A percentile compares a stretch with the other conserved stretches of the same genome.
phyloP scores from a whole-genome alignment of 2,113 vertebrate species.

The Neoarius graeffei region DNA sequence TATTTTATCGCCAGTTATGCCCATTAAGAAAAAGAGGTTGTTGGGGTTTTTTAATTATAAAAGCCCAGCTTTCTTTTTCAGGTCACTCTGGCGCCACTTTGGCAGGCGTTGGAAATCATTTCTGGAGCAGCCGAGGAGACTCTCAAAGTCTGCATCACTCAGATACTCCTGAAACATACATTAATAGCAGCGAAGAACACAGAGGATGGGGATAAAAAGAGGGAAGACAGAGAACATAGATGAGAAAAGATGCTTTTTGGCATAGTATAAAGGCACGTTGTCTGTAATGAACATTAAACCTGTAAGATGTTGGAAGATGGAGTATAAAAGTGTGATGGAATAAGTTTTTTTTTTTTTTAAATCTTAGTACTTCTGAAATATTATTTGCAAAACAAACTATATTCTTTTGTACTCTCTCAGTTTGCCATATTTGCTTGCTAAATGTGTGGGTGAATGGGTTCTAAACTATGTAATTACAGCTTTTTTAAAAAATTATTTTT shows the following conservation, averaged over 20 bases:
- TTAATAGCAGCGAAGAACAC: background rate
- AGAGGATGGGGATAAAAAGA: background rate
- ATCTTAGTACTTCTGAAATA: background rate
- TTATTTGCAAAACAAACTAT: background rate
- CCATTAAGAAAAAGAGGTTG: background rate
- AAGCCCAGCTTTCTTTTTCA: slow-evolving; percentile 86
- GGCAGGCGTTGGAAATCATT: slow-evolving; percentile 82
- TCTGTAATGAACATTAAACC: background rate
- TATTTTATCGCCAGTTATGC: background rate
- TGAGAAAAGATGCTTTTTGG: background rate
- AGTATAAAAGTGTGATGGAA: background rate
- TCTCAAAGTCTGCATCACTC: slow-evolving; percentile 81
- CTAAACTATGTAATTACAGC: background rate
- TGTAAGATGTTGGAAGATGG: background rate
- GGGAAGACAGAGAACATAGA: background rate
- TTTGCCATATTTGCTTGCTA: too few species aligned
- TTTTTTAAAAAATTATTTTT: background rate
- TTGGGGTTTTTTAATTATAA: slow-evolving; percentile 72
- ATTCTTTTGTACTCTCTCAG: background rate
- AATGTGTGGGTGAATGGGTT: background rate
- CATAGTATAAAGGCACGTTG: background rate
- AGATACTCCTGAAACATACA: slow-evolving; percentile 76
- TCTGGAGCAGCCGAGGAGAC: slow-evolving; percentile 80
- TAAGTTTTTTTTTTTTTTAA: background rate
- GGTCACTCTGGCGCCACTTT: slow-evolving; percentile 84